Percentiles rank a stretch among this genome's conserved stretches.
Conservation (phyloP, 1,140 invertebrate species). For the Brachystomella parvula region DNA sequence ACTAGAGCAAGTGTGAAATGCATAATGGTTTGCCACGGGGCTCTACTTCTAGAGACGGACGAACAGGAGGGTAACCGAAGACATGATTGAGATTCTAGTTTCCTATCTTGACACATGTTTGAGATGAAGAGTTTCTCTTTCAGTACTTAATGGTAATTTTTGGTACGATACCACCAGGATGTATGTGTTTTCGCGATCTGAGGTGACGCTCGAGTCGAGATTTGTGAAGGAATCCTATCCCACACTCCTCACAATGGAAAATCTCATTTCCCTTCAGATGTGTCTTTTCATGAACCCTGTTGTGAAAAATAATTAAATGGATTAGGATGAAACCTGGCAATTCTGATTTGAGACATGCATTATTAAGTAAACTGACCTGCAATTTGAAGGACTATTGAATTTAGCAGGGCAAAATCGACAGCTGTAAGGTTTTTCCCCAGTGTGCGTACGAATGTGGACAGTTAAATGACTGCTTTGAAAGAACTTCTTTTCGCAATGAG, state of each 20-base stretch:
- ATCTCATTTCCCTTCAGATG: conserved; percentile 3
- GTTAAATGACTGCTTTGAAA: background rate
- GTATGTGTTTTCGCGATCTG: background rate
- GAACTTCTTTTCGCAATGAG: background rate
- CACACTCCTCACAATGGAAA: background rate
- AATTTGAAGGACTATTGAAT: conserved; percentile 4
- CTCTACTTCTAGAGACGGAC: too few species aligned
- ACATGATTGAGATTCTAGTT: too few species aligned
- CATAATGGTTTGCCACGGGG: too few species aligned
- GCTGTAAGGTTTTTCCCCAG: background rate
- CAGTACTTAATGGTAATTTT: too few species aligned
- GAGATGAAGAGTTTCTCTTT: background rate
- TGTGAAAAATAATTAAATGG: too few species aligned
- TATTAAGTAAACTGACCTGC: too few species aligned
- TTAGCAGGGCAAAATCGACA: background rate
- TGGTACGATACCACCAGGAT: background rate
- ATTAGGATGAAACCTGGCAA: too few species aligned
- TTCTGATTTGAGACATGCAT: too few species aligned
- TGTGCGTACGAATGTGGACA: background rate
- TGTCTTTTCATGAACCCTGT: background rate
- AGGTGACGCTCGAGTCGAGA: conserved; percentile 1
- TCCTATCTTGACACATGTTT: too few species aligned
- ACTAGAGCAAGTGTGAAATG: too few species aligned
- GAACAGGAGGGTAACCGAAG: too few species aligned
- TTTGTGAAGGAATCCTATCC: background rate